phyloP scores from a whole-genome alignment of 2,888 invertebrate genomes.

The Trachelus stipa region DNA sequence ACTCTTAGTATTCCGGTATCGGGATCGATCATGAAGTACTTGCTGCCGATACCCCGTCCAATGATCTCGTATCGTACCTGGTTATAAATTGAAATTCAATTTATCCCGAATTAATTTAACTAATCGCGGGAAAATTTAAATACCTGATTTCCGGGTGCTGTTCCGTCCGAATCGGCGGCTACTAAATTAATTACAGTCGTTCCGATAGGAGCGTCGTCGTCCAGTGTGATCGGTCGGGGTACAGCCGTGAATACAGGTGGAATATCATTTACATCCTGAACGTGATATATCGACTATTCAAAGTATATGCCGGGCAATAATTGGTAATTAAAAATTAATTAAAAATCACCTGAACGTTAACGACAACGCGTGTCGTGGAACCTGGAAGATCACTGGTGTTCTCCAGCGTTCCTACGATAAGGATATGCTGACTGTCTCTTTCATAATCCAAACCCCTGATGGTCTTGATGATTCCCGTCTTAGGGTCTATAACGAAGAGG shows the following conservation, averaged over 20 bases:
- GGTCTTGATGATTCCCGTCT: constrained; percentile 83
- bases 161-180: constrained; percentile 87
- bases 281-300: not conserved
- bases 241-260: constrained; percentile 88
- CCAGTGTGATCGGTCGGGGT: constrained; percentile 84
- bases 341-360: constrained; percentile 74
- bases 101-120: not conserved
- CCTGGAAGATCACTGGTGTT: constrained; percentile 78
- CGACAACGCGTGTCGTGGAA: constrained; percentile 79
- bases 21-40: constrained; percentile 89
- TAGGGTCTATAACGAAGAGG: constrained; percentile 85
- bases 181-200: constrained; percentile 81
- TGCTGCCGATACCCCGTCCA: constrained; percentile 83
- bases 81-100: not conserved
- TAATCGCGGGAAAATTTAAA: constrained; percentile 15
- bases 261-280: constrained; percentile 87
- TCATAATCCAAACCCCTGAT: constrained; percentile 84
- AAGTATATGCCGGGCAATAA: too few relatives aligned
- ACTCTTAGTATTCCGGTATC: constrained; percentile 85
- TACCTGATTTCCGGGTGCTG: constrained; percentile 85
- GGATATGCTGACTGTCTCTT: constrained; percentile 76
- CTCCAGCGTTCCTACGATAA: constrained; percentile 86
- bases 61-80: constrained; percentile 80
- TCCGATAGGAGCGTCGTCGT: constrained; percentile 86
- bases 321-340: not conserved